Base-by-base conservation (phyloP, 2,888 invertebrate genomes). In the Emmelina monodactyla region DNA sequence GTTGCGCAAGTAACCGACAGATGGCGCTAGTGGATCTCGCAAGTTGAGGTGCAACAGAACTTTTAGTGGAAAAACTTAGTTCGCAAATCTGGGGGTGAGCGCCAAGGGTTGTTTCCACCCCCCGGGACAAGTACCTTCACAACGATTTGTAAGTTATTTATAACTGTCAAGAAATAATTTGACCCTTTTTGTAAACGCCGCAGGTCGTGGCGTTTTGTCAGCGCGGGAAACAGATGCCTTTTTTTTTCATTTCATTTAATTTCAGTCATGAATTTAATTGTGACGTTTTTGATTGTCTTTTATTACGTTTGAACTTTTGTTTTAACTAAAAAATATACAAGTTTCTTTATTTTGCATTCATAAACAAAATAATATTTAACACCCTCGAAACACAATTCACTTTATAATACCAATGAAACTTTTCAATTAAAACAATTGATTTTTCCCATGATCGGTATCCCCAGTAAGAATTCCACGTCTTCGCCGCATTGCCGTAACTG, bases 121-220 rank as follows among this genome's bases (percentile, higher is more conserved):
- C 70, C 42, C 55, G 63, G 70, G 72, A 60, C 59, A 11, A n/a
- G 25, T 29, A 68, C 66, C 67, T 73, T 65, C 63, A 25, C 4
- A 72, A 71, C 73, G 70, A 75, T 76, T 73, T 69, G 67, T 72
- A 69, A 75, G 71, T 75, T 76, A 75, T 78, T 76, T 78, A 73
- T 73, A 67, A 62, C 65, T 58, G 55, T 59, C 56, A 51, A 68
- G 67, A 72, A 73, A 73, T 70, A 71, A 76, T 65, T 75, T 75
- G 75, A 73, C 65, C 65, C 67, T 62, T 67, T 19, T 25, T 25
- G 25, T n/a, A 25, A 4, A 11, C 25, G 9, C n/a, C 25, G n/a
- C 25, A 4, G n/a, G n/a, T n/a, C n/a, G n/a, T n/a, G n/a, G n/a
- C n/a, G n/a, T n/a, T n/a, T n/a, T n/a, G n/a, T n/a, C n/a, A n/a